Evolutionary conservation across 2,797 vertebrate species (phyloP).

Genomic region (Miichthys miiuy): DNA sequence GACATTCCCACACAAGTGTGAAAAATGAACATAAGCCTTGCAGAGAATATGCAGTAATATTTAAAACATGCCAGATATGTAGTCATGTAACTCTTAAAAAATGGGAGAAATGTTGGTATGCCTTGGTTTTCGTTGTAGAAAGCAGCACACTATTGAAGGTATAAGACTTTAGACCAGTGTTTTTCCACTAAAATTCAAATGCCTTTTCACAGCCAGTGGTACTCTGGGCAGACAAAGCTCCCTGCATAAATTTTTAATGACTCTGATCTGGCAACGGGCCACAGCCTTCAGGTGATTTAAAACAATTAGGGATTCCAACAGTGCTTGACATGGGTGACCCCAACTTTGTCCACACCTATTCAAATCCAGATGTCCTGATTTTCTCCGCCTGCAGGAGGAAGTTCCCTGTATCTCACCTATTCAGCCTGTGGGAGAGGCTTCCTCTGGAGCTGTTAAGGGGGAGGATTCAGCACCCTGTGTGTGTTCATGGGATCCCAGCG

Average conservation of each 20-base stretch:
- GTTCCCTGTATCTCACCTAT: constrained; percentile 61
- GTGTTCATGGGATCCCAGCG: constrained; percentile 65
- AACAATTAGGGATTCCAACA: constrained; percentile 4
- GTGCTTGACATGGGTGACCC: constrained; percentile 28
- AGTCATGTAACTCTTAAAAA: constrained; percentile 6
- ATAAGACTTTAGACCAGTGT: background rate
- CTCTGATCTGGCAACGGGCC: constrained; percentile 18
- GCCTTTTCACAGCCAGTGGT: constrained; percentile 10
- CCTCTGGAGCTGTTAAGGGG: constrained; percentile 57
- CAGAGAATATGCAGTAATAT: constrained; percentile 18
- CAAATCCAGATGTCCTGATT: constrained; percentile 9
- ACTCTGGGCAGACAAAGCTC: constrained; percentile 9
- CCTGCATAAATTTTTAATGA: constrained; percentile 30
- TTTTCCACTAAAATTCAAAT: constrained; percentile 22
- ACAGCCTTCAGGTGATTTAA: constrained; percentile 28
- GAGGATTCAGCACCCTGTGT: constrained; percentile 49
- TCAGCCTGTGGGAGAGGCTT: constrained; percentile 66
- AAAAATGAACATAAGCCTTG: constrained; percentile 39
- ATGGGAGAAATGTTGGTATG: background rate
- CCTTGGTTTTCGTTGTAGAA: background rate
- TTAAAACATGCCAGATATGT: constrained; percentile 49
- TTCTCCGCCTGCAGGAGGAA: constrained; percentile 48
- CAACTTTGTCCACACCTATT: constrained; percentile 30
- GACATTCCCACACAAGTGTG: constrained; percentile 75
- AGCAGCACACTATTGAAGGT: constrained; percentile 6